Conservation (phyloP, 2,797 vertebrate species). For the Smutsia gigantea region DNA sequence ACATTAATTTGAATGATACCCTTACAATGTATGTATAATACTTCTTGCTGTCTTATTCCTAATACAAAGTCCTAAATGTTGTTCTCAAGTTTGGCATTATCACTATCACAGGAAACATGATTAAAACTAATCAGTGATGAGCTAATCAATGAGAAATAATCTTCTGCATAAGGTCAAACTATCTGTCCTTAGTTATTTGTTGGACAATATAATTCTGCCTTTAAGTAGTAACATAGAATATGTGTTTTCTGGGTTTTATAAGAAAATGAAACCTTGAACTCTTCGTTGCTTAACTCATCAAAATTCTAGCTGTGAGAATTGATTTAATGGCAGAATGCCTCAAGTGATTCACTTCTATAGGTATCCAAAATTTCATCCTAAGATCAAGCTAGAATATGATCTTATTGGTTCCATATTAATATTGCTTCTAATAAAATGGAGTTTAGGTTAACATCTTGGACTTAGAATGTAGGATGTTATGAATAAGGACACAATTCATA, state of each 20-base stretch:
- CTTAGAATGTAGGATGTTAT: neutral
- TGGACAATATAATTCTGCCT: neutral
- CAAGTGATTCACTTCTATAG: neutral
- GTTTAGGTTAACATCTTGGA: neutral
- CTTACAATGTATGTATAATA: neutral
- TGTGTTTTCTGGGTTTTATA: neutral
- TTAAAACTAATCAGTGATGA: neutral
- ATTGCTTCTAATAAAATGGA: neutral
- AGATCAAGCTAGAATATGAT: neutral
- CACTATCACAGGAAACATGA: neutral
- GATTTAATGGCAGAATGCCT: neutral
- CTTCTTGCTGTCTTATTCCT: neutral
- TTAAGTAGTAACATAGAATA: neutral
- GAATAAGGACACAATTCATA: neutral
- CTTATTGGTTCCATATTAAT: neutral
- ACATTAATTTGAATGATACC: slow-evolving; percentile 5
- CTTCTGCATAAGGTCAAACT: neutral
- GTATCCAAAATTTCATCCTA: neutral
- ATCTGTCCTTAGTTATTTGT: neutral
- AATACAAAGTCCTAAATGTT: neutral
- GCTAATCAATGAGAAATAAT: neutral
- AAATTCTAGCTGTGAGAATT: neutral
- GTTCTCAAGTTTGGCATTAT: neutral
- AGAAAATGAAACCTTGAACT: neutral
- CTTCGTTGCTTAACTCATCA: neutral